A percentile compares a stretch with the other conserved stretches of the same genome.
phyloP scores from a whole-genome alignment of 2,888 invertebrate genomes.

The Lamellibrachia satsuma region DNA sequence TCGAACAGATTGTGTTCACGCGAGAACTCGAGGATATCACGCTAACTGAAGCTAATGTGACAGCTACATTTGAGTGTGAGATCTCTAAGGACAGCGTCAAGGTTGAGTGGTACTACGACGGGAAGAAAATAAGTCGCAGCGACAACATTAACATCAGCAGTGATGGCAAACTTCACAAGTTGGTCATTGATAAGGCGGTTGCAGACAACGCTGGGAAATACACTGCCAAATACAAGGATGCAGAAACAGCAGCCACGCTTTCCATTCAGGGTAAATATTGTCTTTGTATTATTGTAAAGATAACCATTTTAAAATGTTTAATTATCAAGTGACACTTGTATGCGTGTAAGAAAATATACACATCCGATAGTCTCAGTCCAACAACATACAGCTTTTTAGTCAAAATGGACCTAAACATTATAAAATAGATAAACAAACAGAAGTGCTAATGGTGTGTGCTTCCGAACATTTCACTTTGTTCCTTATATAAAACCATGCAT shows the following conservation, averaged over 20 bases:
- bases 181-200: constrained; percentile 37
- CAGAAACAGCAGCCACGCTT: constrained; percentile 35
- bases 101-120: constrained; percentile 79
- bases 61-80: constrained; percentile 78
- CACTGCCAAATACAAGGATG: constrained; percentile 37
- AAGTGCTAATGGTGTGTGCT: not conserved
- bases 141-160: constrained; percentile 39
- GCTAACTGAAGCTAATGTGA: constrained; percentile 33
- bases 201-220: constrained; percentile 43
- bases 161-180: constrained; percentile 31
- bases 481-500: not conserved
- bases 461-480: not conserved
- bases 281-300: not conserved
- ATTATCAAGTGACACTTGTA: not conserved
- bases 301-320: not conserved
- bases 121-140: constrained; percentile 33
- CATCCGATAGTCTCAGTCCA: not conserved
- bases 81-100: constrained; percentile 80
- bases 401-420: not conserved
- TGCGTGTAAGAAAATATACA: not conserved
- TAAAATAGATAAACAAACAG: not conserved
- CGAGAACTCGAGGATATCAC: constrained; percentile 38
- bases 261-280: constrained; percentile 35
- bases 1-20: constrained; percentile 38
- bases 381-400: not conserved